These are phyloP conservation scores for Muntiacus reevesi DNA, from an alignment of 2,113 vertebrate species.

Conservation along the genomic window DNA sequence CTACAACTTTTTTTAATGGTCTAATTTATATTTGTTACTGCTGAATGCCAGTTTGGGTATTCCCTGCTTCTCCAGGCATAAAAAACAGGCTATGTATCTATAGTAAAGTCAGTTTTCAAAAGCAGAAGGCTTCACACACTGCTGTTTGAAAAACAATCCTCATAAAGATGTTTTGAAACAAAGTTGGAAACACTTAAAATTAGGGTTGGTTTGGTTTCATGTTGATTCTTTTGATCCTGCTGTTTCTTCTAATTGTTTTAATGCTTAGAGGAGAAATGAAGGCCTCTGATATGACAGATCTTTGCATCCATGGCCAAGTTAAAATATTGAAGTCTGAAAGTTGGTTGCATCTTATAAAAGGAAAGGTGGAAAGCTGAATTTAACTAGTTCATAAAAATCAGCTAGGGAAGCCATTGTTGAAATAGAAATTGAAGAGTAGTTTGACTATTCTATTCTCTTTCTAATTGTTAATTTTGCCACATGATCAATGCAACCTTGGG, in stretches of 20 bases:
- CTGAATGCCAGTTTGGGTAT: slow-evolving; percentile 32
- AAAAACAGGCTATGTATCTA: not conserved
- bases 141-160: slow-evolving; percentile 40
- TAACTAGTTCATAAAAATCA: not conserved
- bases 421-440: not conserved
- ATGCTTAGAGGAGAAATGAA: not conserved
- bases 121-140: not conserved
- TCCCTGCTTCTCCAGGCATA: slow-evolving; percentile 14
- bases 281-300: not conserved
- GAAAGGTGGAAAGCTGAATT: not conserved
- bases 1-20: slow-evolving; percentile 10
- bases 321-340: not conserved
- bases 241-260: not conserved
- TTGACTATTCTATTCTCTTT: not conserved
- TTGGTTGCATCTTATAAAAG: not conserved
- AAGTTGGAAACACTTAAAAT: slow-evolving; percentile 56
- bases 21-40: slow-evolving; percentile 48
- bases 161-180: slow-evolving; percentile 44
- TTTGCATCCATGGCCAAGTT: not conserved
- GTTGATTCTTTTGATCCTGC: not conserved
- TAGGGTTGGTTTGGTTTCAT: not conserved
- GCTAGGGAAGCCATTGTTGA: not conserved
- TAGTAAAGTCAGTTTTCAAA: not conserved
- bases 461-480: not conserved
- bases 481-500: not conserved